Conservation (phyloP, 64 coral and sea anemone species). For the Actinia equina region DNA sequence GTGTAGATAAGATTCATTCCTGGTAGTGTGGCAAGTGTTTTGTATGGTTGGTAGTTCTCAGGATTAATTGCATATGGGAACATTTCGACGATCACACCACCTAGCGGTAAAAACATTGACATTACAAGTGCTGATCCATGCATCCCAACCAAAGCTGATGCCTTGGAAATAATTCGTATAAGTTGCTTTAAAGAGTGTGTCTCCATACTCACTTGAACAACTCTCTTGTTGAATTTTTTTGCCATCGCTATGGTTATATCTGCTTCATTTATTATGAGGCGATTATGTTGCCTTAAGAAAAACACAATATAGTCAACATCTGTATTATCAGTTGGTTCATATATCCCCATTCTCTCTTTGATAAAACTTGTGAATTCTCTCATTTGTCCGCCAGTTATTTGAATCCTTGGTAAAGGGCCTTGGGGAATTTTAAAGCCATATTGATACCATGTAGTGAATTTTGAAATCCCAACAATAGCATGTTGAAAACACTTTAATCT, state of each 20-base stretch:
- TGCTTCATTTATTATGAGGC: conserved; percentile 81
- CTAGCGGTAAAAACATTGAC: conserved; percentile 73
- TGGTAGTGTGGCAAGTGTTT: conserved; percentile 70
- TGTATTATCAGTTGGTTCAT: background rate
- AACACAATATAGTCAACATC: conserved; percentile 59
- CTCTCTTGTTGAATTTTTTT: conserved; percentile 60
- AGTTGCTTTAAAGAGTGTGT: conserved; percentile 74
- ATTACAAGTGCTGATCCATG: conserved; percentile 93
- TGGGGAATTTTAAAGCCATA: conserved; percentile 88
- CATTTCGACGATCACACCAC: conserved; percentile 70
- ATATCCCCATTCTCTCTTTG: conserved; percentile 50
- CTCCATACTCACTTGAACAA: conserved; percentile 77
- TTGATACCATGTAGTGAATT: conserved; percentile 95
- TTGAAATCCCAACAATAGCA: conserved; percentile 82
- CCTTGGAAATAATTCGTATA: conserved; percentile 59
- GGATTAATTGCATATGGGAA: conserved; percentile 90
- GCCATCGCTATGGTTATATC: conserved; percentile 73
- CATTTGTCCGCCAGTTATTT: conserved; percentile 44
- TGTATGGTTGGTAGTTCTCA: conserved; percentile 82
- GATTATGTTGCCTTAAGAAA: conserved; percentile 74
- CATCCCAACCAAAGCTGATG: conserved; percentile 86
- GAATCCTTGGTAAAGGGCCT: conserved; percentile 47
- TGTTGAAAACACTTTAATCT: conserved; percentile 75
- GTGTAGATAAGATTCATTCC: conserved; percentile 55
- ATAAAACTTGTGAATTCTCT: conserved; percentile 77